Percentiles rank a stretch among this genome's conserved stretches.
These are phyloP conservation scores for Leptopterna dolabrata DNA, from an alignment of 2,888 invertebrate genomes.

Conservation along the genomic window DNA sequence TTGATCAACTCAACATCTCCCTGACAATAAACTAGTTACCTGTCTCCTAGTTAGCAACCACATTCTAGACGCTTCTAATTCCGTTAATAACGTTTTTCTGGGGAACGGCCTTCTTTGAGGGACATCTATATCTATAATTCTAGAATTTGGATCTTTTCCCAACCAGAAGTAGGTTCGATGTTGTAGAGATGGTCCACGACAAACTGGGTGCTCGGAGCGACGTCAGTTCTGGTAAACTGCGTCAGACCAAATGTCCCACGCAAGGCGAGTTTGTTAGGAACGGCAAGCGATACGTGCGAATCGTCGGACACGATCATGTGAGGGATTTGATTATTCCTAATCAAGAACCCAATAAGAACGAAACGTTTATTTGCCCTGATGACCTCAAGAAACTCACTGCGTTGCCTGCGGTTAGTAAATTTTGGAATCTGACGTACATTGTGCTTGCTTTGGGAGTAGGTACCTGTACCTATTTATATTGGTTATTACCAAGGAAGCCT, in stretches of 20 bases:
- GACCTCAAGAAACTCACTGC: constrained; percentile 50
- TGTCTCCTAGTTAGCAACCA: background rate
- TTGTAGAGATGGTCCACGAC: background rate
- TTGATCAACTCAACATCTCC: background rate
- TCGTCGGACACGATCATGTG: constrained; percentile 56
- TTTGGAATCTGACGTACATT: background rate
- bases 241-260: background rate
- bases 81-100: background rate
- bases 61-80: background rate
- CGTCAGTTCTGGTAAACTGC: background rate
- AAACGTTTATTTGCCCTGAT: constrained; percentile 36
- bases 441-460: background rate
- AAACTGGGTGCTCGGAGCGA: background rate
- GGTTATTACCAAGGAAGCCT: no score
- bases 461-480: background rate
- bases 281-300: constrained; percentile 56
- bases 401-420: background rate
- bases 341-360: constrained; percentile 20
- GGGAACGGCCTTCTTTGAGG: background rate
- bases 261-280: constrained; percentile 56
- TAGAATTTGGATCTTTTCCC: background rate
- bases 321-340: constrained; percentile 57
- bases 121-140: no score
- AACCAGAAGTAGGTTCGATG: background rate
- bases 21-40: background rate